phyloP scores from a whole-genome alignment of 30 jellyfish, hydroid and myxozoan species.

The Nemopilema nomurai region DNA sequence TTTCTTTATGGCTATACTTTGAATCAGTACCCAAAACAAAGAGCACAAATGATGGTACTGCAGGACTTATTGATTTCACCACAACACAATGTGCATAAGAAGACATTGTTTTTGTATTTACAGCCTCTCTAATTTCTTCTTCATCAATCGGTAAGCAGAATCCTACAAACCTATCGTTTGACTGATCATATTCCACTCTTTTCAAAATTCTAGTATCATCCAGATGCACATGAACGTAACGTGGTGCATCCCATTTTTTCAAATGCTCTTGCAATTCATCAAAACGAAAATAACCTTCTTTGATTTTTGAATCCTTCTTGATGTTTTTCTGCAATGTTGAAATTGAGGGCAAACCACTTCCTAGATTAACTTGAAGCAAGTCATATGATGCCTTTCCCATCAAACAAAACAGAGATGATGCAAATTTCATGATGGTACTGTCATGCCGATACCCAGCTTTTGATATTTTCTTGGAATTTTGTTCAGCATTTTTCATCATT shows the following conservation, averaged over 20 bases:
- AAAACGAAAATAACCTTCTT: constrained; percentile 51
- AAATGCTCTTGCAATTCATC: constrained; percentile 46
- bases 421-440: constrained; percentile 9
- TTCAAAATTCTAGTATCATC: constrained; percentile 51
- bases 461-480: too few species aligned
- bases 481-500: too few species aligned
- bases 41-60: constrained; percentile 38
- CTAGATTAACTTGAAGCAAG: constrained; percentile 10
- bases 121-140: constrained; percentile 7
- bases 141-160: constrained; percentile 16
- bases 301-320: constrained; percentile 3
- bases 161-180: constrained; percentile 29
- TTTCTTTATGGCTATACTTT: background rate
- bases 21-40: constrained; percentile 39
- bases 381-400: constrained; percentile 38
- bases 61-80: constrained; percentile 19
- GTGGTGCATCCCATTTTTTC: constrained; percentile 29
- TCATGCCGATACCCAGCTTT: too few species aligned
- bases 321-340: constrained; percentile 10
- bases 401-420: constrained; percentile 14
- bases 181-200: constrained; percentile 39
- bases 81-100: constrained; percentile 34
- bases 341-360: constrained; percentile 9
- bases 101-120: constrained; percentile 6
- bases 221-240: constrained; percentile 24